These are phyloP conservation scores for Lepidochitona cinerea DNA, from an alignment of 2,888 invertebrate genomes.

Conservation along the genomic window DNA sequence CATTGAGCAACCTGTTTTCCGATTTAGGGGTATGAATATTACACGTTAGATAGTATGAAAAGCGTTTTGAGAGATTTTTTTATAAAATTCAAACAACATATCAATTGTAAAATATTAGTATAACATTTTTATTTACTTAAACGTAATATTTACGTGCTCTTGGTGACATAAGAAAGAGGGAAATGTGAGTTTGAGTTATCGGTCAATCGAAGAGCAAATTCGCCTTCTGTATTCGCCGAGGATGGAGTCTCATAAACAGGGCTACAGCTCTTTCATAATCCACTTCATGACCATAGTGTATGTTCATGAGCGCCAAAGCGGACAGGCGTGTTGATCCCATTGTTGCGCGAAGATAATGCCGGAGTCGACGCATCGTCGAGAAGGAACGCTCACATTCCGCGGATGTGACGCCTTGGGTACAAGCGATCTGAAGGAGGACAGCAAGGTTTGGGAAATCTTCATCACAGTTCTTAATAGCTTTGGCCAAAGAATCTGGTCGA, in stretches of 20 bases:
- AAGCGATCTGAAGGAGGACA: slow-evolving; percentile 1
- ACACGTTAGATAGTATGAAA: no score
- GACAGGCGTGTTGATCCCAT: slow-evolving; percentile 10
- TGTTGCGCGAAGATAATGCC: not conserved
- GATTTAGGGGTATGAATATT: no score
- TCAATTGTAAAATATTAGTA: no score
- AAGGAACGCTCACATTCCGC: slow-evolving; percentile 4
- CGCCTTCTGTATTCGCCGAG: slow-evolving; percentile 53
- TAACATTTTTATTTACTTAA: no score
- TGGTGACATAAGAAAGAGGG: no score
- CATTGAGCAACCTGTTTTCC: no score
- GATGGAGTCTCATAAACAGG: slow-evolving; percentile 10
- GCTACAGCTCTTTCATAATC: slow-evolving; percentile 9
- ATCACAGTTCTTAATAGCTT: not conserved
- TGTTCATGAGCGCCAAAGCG: slow-evolving; percentile 16
- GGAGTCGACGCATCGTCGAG: not conserved
- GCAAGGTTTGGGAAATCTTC: not conserved
- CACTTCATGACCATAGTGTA: slow-evolving; percentile 12
- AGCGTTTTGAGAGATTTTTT: no score
- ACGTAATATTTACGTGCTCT: no score
- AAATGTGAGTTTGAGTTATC: no score
- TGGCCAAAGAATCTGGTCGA: not conserved
- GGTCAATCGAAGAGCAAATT: slow-evolving; percentile 13
- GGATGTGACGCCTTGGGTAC: not conserved
- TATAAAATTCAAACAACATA: no score